Base-by-base conservation (phyloP, 2,888 invertebrate species). In the Plutella xylostella region DNA sequence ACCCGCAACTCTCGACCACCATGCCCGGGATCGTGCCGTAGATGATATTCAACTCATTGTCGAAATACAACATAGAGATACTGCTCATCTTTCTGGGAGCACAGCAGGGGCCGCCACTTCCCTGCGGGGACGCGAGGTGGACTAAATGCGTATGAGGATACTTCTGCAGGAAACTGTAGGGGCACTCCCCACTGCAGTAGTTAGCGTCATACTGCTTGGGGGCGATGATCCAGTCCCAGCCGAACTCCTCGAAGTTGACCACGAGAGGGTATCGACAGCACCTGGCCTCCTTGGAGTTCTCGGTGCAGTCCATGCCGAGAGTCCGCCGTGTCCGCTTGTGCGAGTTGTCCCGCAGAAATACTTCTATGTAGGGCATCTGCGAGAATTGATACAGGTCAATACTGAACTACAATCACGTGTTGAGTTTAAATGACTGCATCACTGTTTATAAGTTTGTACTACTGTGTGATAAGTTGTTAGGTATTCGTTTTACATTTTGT, bases 161-260 rank as follows among this genome's bases (percentile, higher is more conserved):
- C 61, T 91, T 90, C 64, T 93, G 94, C 49, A 95, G 80, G 67
- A 94, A 94, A 42, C 94, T 90, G 75, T 91, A 92, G 0, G 93
- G 92, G 72, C 98, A 98, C 60, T 97, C 95, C 6, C 98, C 97
- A 45, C 94, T 90, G 82, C 98, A 98, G 82, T 97, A 97, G 79
- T 96, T 95, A 6, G 98, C 97, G 63, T 94, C 93, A 83, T 97
- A 98, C 49, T 90, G 87, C 61, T 94, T 95, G 0, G 98, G 98
- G 0, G 97, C 97, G 48, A 98, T 95, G 60, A 98, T 94, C 91
- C 97, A 98, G 67, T 97, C 95, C 96, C 97, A 98, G 20, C 97
- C 97, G 66, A 98, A 96, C 63, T 92, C 90, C 56, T 93, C 93
- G 71, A 98, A 98, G 83, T 97, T 95, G 14, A 98, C 95, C 12